Conservation (phyloP, 2,797 vertebrate species). For the Petrocephalus sullivani region DNA sequence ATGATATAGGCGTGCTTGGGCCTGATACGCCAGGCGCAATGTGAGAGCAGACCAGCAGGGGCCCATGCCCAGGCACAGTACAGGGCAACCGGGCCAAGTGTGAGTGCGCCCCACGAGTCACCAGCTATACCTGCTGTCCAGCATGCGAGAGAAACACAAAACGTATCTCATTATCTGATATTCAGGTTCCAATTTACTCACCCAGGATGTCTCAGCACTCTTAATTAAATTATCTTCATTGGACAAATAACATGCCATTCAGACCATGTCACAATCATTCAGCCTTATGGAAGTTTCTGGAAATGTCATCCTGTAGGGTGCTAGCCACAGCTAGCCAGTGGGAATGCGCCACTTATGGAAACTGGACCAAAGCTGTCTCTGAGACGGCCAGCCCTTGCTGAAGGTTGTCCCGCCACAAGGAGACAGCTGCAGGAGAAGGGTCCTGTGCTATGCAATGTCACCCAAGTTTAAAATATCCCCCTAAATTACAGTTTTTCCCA, state of each 20-base stretch:
- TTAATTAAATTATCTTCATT: not conserved
- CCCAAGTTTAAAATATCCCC: not conserved
- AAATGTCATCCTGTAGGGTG: not conserved
- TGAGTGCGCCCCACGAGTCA: not conserved
- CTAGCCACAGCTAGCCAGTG: not conserved
- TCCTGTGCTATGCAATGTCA: not conserved
- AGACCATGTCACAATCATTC: not conserved
- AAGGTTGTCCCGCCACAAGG: not conserved
- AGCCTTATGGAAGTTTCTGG: not conserved
- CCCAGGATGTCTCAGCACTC: not conserved
- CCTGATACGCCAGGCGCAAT: not conserved
- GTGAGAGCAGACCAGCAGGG: not conserved
- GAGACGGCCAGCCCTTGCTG: not conserved
- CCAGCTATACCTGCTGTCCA: not conserved
- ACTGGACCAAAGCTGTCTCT: not conserved
- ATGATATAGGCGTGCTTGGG: not conserved
- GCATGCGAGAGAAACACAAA: not conserved
- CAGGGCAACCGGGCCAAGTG: not conserved
- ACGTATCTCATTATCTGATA: not conserved
- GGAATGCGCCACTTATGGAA: not conserved
- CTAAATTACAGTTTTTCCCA: not conserved
- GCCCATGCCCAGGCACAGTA: not conserved
- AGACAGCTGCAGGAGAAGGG: not conserved
- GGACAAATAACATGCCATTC: not conserved
- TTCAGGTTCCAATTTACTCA: not conserved